phyloP scores from a whole-genome alignment of 2,888 invertebrate genomes.

The Lysandra bellargus region DNA sequence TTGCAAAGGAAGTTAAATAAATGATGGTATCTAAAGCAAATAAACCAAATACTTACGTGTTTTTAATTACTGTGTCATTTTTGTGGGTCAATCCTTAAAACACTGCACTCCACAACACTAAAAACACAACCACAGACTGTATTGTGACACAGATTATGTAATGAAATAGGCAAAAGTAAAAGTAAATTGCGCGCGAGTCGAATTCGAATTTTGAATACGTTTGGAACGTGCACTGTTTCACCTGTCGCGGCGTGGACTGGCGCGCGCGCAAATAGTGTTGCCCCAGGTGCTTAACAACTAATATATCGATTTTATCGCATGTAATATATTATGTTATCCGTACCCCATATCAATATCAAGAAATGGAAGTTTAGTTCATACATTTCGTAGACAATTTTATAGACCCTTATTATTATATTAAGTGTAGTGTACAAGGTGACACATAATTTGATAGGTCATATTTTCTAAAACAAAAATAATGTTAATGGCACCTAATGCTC shows the following conservation, averaged over 20 bases:
- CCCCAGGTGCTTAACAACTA: conserved; percentile 8
- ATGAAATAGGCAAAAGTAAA: conserved; percentile 48
- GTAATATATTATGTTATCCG: not conserved
- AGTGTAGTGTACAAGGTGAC: too few species aligned
- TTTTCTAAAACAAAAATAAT: not conserved
- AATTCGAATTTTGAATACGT: conserved; percentile 45
- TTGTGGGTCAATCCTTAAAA: conserved; percentile 14
- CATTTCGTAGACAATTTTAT: too few species aligned
- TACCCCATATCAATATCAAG: not conserved
- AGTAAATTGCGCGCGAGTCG: conserved; percentile 45
- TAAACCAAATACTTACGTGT: conserved; percentile 12
- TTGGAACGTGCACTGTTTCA: conserved; percentile 56
- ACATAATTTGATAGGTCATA: too few species aligned
- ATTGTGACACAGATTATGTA: conserved; percentile 42
- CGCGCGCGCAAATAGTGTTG: conserved; percentile 50
- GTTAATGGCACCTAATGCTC: too few species aligned
- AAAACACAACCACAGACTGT: conserved; percentile 27
- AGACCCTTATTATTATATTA: too few species aligned
- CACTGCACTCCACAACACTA: conserved; percentile 27
- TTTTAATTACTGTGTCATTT: not conserved
- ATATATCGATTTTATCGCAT: conserved; percentile 23
- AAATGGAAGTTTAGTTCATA: too few species aligned
- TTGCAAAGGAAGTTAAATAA: not conserved
- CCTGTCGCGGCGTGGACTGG: conserved; percentile 64
- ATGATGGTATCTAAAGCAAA: conserved; percentile 2